phyloP scores from a whole-genome alignment of 2,797 vertebrate genomes.

The Channallabes apus region DNA sequence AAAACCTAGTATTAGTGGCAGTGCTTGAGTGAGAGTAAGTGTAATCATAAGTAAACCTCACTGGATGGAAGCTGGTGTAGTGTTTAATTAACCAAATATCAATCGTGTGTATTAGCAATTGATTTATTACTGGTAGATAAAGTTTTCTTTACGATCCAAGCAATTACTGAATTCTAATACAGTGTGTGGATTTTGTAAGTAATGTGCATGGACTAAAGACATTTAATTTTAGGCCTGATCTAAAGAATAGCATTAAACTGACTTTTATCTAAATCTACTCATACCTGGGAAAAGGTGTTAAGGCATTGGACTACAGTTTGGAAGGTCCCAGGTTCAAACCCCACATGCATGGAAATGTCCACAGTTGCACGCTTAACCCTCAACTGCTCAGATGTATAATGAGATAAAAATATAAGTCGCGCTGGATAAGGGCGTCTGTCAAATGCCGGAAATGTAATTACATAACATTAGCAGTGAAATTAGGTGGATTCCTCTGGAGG shows the following conservation, averaged over 20 bases:
- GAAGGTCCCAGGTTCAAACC: too few species aligned
- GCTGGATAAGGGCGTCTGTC: too few species aligned
- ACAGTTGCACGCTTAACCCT: too few species aligned
- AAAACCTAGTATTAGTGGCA: background rate
- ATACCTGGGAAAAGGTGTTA: background rate
- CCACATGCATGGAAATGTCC: too few species aligned
- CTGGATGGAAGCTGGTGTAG: background rate
- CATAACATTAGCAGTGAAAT: background rate
- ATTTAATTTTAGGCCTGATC: background rate
- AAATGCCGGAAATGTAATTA: background rate
- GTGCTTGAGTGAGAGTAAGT: background rate
- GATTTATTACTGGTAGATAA: conserved; percentile 1
- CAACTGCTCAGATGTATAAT: too few species aligned
- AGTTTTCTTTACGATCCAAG: background rate
- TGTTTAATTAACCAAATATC: conserved; percentile 9
- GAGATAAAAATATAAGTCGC: too few species aligned
- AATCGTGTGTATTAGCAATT: background rate
- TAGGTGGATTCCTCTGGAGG: background rate
- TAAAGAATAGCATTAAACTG: background rate
- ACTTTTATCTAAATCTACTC: background rate
- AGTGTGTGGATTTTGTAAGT: background rate
- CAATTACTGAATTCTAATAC: background rate
- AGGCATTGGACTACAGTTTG: too few species aligned
- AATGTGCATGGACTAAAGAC: background rate
- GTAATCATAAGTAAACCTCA: conserved; percentile 5